phyloP scores from a whole-genome alignment of 2,888 invertebrate genomes.

The Scaptomyza cyrtandrae region DNA sequence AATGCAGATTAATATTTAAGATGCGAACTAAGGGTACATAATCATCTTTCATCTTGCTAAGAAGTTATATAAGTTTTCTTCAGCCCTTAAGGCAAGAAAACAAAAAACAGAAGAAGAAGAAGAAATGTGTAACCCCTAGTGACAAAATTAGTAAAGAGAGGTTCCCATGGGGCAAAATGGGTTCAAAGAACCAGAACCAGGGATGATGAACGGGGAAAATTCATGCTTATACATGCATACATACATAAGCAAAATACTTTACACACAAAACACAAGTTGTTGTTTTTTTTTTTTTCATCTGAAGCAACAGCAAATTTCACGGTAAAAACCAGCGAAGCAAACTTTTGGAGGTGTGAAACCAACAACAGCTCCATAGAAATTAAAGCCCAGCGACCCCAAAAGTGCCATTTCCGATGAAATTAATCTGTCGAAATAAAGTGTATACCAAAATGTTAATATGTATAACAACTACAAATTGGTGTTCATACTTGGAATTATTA shows the following conservation, averaged over 20 bases:
- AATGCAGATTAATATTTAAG: neutral
- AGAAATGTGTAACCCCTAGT: conserved; percentile 1
- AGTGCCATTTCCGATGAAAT: conserved; percentile 51
- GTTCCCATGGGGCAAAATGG: conserved; percentile 19
- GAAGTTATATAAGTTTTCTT: neutral
- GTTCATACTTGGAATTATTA: conserved; percentile 7
- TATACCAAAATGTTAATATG: conserved; percentile 1
- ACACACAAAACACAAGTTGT: conserved; percentile 20
- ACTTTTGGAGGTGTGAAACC: conserved; percentile 19
- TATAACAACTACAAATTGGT: conserved; percentile 7
- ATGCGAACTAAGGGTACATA: neutral
- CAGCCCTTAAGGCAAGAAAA: neutral
- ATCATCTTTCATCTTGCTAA: neutral
- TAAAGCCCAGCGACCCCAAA: conserved; percentile 36
- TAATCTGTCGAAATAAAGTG: conserved; percentile 38
- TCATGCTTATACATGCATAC: neutral
- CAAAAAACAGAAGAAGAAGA: neutral
- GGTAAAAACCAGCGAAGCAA: conserved; percentile 42
- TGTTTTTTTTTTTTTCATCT: conserved; percentile 23
- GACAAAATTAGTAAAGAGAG: conserved; percentile 5
- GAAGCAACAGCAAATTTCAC: conserved; percentile 18
- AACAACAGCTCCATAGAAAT: conserved; percentile 28
- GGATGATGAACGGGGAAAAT: neutral
- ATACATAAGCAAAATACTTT: conserved; percentile 47
- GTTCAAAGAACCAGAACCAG: conserved; percentile 27